Evolutionary conservation across 2,888 invertebrate species (phyloP).

Genomic region (Elysia crispata): DNA sequence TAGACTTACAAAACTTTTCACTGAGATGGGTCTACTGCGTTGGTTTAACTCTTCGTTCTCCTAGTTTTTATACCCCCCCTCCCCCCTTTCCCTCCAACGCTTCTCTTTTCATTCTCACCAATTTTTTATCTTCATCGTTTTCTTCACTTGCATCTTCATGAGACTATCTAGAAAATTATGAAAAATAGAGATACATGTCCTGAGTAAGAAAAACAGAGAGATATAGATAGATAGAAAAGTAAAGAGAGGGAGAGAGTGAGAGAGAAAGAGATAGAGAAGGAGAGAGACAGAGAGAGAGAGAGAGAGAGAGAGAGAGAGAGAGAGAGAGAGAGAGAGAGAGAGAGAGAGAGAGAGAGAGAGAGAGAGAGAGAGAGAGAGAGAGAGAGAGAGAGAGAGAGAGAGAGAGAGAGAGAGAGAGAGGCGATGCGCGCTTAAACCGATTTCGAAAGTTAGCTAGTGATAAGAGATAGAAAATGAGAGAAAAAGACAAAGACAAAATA

Average conservation of each 20-base stretch:
- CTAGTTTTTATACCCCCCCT: too few species aligned
- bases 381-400: constrained; percentile 22
- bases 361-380: constrained; percentile 12
- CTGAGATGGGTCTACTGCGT: too few species aligned
- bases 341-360: constrained; percentile 20
- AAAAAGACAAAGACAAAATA: too few species aligned
- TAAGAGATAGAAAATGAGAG: too few species aligned
- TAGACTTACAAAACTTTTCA: too few species aligned
- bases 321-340: constrained; percentile 32
- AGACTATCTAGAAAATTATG: too few species aligned
- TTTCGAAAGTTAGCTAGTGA: too few species aligned
- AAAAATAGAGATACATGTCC: background rate
- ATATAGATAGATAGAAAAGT: background rate
- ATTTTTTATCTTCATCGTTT: background rate
- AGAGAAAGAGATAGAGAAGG: constrained; percentile 10
- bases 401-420: constrained; percentile 12
- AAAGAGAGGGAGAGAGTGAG: background rate
- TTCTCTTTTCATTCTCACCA: background rate
- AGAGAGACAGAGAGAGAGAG: constrained; percentile 17
- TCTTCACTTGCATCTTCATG: too few species aligned
- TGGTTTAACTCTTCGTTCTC: too few species aligned
- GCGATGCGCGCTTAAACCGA: too few species aligned
- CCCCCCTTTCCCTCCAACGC: background rate
- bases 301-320: constrained; percentile 30
- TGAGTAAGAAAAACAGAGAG: too few species aligned